These are phyloP conservation scores for Manis pentadactyla DNA, from an alignment of 2,797 vertebrate genomes.

Conservation along the genomic window DNA sequence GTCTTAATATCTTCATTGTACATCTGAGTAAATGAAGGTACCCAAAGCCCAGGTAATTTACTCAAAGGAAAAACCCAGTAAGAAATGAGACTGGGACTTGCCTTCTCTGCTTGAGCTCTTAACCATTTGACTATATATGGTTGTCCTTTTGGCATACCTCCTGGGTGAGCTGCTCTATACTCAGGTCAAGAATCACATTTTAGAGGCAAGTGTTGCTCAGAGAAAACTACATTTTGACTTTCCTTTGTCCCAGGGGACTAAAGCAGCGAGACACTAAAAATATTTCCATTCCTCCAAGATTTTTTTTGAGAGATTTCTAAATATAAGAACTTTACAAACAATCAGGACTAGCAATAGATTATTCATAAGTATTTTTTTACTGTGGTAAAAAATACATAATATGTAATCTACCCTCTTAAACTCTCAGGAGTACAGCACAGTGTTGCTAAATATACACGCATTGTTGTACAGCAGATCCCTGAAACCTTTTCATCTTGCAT, in stretches of 20 bases:
- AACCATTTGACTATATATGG: too few species aligned
- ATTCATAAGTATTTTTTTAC: not conserved
- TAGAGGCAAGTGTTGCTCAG: not conserved
- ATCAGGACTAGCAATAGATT: not conserved
- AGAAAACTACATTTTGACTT: not conserved
- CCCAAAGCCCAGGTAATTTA: not conserved
- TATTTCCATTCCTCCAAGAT: not conserved
- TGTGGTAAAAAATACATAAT: not conserved
- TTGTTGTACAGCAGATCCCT: not conserved
- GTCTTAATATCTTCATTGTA: not conserved
- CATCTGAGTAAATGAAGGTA: not conserved
- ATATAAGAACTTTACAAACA: not conserved
- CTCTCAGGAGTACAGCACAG: not conserved
- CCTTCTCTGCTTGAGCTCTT: not conserved
- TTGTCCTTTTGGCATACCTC: not conserved
- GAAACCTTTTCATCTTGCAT: not conserved
- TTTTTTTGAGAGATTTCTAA: not conserved
- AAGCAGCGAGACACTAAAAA: not conserved
- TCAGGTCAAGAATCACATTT: not conserved
- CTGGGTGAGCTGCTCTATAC: not conserved
- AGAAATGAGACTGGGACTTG: not conserved
- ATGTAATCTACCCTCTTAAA: not conserved
- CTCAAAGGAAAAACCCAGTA: not conserved
- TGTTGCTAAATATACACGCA: not conserved
- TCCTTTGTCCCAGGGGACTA: not conserved